A percentile compares a stretch with the other conserved stretches of the same genome.
Evolutionary conservation across 2,113 vertebrate species (phyloP).

Genomic region (Notothenia rossii): DNA sequence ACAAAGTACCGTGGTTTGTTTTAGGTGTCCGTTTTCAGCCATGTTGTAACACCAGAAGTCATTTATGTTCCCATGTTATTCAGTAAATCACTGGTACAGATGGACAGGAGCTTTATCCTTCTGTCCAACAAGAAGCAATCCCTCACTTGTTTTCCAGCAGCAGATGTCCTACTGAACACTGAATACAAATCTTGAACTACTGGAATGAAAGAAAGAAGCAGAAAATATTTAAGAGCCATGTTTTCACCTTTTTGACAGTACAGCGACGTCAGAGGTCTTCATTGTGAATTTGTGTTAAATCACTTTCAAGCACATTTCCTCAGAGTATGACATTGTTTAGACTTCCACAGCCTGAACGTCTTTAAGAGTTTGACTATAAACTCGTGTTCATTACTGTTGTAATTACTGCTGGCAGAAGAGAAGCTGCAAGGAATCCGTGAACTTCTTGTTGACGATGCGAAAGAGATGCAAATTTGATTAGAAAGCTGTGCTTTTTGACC

Average conservation of each 20-base stretch:
- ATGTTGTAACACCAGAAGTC: background rate
- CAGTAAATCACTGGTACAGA: constrained; percentile 17
- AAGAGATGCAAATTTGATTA: constrained; percentile 28
- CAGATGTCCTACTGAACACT: constrained; percentile 15
- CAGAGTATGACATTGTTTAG: constrained; percentile 38
- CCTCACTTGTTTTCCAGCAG: background rate
- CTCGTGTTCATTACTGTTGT: constrained; percentile 39
- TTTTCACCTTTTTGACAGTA: background rate
- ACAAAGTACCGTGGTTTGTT: background rate
- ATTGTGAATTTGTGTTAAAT: constrained; percentile 21
- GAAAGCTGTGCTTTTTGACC: constrained; percentile 62
- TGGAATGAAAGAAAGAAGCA: background rate
- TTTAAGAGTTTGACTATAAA: constrained; percentile 40
- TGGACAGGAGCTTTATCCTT: background rate
- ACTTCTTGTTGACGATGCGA: constrained; percentile 17
- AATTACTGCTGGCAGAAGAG: constrained; percentile 15
- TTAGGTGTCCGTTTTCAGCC: background rate
- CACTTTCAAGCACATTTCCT: constrained; percentile 37
- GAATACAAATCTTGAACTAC: background rate
- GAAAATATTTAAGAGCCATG: background rate
- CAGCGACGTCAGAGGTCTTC: background rate
- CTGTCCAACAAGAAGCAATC: background rate
- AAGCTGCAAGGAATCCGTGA: constrained; percentile 22
- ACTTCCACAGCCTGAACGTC: constrained; percentile 32
- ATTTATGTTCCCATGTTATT: background rate